Conservation (phyloP, 2,113 vertebrate genomes). For the Nothocercus julius region DNA sequence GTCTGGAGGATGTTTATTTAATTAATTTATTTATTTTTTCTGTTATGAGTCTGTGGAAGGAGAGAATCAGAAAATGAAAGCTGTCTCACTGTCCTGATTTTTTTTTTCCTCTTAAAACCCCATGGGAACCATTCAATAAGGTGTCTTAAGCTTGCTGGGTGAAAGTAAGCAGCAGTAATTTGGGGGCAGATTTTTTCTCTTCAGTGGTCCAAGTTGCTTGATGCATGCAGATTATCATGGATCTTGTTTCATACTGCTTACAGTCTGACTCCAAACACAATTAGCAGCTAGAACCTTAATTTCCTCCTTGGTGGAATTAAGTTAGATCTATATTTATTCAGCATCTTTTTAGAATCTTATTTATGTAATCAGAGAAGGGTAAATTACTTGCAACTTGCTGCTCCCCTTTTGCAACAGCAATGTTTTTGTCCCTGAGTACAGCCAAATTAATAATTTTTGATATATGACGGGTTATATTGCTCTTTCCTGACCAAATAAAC, state of each 20-base stretch:
- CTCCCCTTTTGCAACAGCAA: background rate
- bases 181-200: background rate
- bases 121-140: background rate
- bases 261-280: background rate
- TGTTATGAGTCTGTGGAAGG: background rate
- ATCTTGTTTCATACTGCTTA: background rate
- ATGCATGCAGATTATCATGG: background rate
- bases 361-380: constrained; percentile 14
- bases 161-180: background rate
- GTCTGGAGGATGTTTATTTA: too few relatives aligned
- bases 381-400: background rate
- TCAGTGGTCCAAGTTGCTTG: background rate
- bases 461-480: constrained; percentile 48
- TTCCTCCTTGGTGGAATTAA: background rate
- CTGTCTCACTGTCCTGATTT: background rate
- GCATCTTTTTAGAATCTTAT: background rate
- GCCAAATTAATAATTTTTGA: constrained; percentile 66
- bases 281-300: background rate
- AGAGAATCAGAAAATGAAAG: background rate
- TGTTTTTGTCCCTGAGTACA: constrained; percentile 36
- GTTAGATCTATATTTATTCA: background rate
- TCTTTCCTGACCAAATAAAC: constrained; percentile 68
- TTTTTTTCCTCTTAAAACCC: background rate
- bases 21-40: background rate
- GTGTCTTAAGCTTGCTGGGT: background rate